A percentile compares a stretch with the other conserved stretches of the same genome.
These are phyloP conservation scores for Tetragonula carbonaria DNA, from an alignment of 2,888 invertebrate genomes.

Conservation along the genomic window DNA sequence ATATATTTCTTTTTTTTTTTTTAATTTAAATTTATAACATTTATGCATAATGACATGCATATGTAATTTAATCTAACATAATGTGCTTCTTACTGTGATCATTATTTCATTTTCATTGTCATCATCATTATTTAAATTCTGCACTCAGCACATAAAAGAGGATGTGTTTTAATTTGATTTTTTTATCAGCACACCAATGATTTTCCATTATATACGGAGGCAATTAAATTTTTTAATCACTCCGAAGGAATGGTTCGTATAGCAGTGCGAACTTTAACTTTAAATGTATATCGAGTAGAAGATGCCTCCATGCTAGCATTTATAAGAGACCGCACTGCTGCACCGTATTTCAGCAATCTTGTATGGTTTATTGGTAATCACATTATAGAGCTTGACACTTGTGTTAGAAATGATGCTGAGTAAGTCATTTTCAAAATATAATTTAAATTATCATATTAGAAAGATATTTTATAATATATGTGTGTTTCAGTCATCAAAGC, in stretches of 20 bases:
- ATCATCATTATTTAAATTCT: conserved; percentile 35
- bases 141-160: conserved; percentile 37
- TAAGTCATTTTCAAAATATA: conserved; percentile 85
- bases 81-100: conserved; percentile 23
- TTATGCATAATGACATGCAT: conserved; percentile 1
- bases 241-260: conserved; percentile 99
- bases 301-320: conserved; percentile 98
- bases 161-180: conserved; percentile 57
- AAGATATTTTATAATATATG: not conserved
- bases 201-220: conserved; percentile 99
- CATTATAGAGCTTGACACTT: conserved; percentile 96
- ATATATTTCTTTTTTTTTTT: conserved; percentile 3
- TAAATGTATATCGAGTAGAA: conserved; percentile 98
- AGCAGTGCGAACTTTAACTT: conserved; percentile 97
- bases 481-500: conserved; percentile 91
- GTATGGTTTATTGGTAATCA: conserved; percentile 99
- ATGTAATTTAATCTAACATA: conserved; percentile 15
- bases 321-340: conserved; percentile 97
- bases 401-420: conserved; percentile 98
- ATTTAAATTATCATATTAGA: not conserved
- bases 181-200: conserved; percentile 95
- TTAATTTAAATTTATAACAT: conserved; percentile 9
- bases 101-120: conserved; percentile 22
- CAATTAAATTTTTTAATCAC: conserved; percentile 99
- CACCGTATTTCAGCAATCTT: conserved; percentile 98